Evolutionary conservation across 2,113 vertebrate species (phyloP).

Genomic region (Apaloderma vittatum): DNA sequence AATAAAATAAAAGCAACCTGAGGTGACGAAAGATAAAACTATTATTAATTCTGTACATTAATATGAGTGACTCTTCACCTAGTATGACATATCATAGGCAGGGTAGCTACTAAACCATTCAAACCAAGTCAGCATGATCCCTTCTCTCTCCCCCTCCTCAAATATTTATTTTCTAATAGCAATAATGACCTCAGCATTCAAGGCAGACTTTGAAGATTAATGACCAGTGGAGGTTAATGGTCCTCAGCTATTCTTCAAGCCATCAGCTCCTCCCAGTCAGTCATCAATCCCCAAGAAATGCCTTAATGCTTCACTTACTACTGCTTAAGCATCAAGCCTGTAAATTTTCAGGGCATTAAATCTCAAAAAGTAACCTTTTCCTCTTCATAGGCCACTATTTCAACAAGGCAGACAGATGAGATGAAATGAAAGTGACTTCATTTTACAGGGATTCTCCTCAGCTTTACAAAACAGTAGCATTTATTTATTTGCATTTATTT

Average conservation of each 20-base stretch:
- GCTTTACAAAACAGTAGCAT: not conserved
- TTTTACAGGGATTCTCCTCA: not conserved
- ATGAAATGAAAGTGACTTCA: not conserved
- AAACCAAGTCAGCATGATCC: not conserved
- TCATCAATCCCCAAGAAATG: slow-evolving; percentile 71
- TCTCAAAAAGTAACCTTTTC: slow-evolving; percentile 57
- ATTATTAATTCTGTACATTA: not conserved
- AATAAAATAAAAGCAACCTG: not conserved
- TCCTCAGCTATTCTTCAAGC: slow-evolving; percentile 59
- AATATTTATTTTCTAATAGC: slow-evolving; percentile 69
- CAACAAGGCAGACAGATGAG: slow-evolving; percentile 2
- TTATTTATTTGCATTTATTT: not conserved
- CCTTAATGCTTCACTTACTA: slow-evolving; percentile 65
- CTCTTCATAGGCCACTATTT: slow-evolving; percentile 41
- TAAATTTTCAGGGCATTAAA: slow-evolving; percentile 57
- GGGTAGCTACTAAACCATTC: not conserved
- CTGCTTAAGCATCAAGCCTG: slow-evolving; percentile 59
- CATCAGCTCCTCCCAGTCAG: slow-evolving; percentile 68
- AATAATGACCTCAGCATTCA: slow-evolving; percentile 56
- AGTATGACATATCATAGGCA: not conserved
- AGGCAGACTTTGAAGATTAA: slow-evolving; percentile 63
- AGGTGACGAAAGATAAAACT: not conserved
- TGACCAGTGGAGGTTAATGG: slow-evolving; percentile 65
- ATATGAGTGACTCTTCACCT: not conserved
- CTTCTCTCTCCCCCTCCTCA: slow-evolving; percentile 15